phyloP scores from a whole-genome alignment of 2,797 vertebrate genomes.

The Chelidonichthys spinosus region DNA sequence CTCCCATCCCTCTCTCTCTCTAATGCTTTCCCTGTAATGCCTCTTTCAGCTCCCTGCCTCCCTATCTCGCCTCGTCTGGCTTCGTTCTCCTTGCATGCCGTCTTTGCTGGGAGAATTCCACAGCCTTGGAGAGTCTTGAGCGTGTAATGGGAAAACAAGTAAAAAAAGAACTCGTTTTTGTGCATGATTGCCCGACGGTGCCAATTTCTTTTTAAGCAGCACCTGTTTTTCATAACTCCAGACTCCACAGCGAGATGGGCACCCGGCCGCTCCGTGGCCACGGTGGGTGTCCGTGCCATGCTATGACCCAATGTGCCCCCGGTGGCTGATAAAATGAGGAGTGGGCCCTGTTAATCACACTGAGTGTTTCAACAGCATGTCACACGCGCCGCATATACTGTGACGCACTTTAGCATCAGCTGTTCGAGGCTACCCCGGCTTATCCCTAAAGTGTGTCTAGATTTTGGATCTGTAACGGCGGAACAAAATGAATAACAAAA shows the following conservation, averaged over 20 bases:
- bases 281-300: constrained; percentile 62
- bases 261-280: constrained; percentile 36
- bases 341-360: constrained; percentile 65
- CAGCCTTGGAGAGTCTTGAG: constrained; percentile 71
- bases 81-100: constrained; percentile 63
- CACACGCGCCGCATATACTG: constrained; percentile 52
- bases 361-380: constrained; percentile 50
- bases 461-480: constrained; percentile 61
- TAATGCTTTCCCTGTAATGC: constrained; percentile 74
- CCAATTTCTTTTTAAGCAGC: constrained; percentile 64
- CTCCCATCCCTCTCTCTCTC: constrained; percentile 68
- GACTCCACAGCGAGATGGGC: constrained; percentile 51
- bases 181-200: constrained; percentile 51
- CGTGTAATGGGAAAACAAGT: constrained; percentile 73
- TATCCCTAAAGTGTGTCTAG: constrained; percentile 54
- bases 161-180: constrained; percentile 50
- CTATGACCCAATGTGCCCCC: constrained; percentile 67
- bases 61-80: constrained; percentile 73
- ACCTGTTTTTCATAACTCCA: constrained; percentile 74
- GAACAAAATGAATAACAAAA: constrained; percentile 80
- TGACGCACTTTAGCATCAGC: constrained; percentile 71
- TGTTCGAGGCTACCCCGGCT: constrained; percentile 71
- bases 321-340: constrained; percentile 65
- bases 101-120: constrained; percentile 74
- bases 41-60: constrained; percentile 73